These are phyloP conservation scores for Liposcelis brunnea DNA, from an alignment of 2,888 invertebrate species.

Conservation along the genomic window DNA sequence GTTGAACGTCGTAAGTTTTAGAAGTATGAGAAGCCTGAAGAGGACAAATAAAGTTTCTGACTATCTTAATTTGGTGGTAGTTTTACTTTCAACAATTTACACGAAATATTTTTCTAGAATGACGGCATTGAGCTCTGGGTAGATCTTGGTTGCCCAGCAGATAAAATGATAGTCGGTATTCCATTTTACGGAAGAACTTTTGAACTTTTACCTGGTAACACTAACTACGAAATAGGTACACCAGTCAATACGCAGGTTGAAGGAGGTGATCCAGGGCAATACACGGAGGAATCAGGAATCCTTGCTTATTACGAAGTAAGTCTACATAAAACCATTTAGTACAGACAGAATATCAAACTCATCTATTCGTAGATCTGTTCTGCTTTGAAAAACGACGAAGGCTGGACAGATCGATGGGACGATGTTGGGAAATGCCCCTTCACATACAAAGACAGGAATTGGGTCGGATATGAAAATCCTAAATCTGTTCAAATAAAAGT, in stretches of 20 bases:
- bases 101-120: constrained; percentile 36
- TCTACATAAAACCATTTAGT: not conserved
- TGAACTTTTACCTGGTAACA: constrained; percentile 64
- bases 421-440: constrained; percentile 67
- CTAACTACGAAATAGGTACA: constrained; percentile 65
- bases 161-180: constrained; percentile 76
- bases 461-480: constrained; percentile 79
- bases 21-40: too few relatives aligned
- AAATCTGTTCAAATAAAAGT: constrained; percentile 73
- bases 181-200: constrained; percentile 80
- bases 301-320: constrained; percentile 68
- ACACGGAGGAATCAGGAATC: constrained; percentile 74
- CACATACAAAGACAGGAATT: constrained; percentile 53
- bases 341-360: too few relatives aligned
- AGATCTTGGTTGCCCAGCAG: constrained; percentile 70
- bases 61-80: too few relatives aligned
- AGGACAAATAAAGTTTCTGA: too few relatives aligned
- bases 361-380: constrained; percentile 47
- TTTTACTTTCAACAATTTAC: not conserved
- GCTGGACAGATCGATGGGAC: constrained; percentile 73
- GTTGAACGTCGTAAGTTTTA: constrained; percentile 61
- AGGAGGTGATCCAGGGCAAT: constrained; percentile 69
- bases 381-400: constrained; percentile 44
- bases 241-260: constrained; percentile 83
- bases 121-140: constrained; percentile 83